These are phyloP conservation scores for Asobara japonica DNA, from an alignment of 1,140 invertebrate species.

Conservation along the genomic window DNA sequence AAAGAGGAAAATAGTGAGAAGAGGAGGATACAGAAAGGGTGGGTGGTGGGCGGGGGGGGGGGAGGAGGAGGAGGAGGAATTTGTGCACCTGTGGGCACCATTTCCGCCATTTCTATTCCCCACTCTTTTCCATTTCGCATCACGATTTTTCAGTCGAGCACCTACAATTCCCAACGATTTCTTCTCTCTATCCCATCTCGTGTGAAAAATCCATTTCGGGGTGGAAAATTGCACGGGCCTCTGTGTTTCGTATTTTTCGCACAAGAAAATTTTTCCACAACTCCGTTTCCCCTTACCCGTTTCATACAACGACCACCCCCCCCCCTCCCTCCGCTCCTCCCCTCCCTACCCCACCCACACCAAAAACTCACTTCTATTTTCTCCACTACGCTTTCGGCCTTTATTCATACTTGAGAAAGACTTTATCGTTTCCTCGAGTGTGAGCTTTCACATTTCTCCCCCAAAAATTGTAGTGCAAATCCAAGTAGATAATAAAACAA, in stretches of 20 bases:
- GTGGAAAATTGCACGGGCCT: conserved; percentile 3
- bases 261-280: conserved; percentile 3
- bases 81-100: conserved; percentile 17
- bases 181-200: conserved; percentile 15
- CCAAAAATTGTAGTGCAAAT: not conserved
- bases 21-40: not conserved
- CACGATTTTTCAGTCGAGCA: conserved; percentile 20
- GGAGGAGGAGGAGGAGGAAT: not conserved
- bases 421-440: conserved; percentile 16
- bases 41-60: not conserved
- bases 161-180: conserved; percentile 12
- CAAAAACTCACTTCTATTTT: not conserved
- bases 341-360: not conserved
- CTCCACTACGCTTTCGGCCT: not conserved
- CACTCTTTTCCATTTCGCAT: conserved; percentile 1
- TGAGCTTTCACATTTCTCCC: not conserved
- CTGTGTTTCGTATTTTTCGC: conserved; percentile 6
- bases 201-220: conserved; percentile 10
- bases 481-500: conserved; percentile 4
- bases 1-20: not conserved
- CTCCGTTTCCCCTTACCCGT: not conserved
- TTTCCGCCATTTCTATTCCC: conserved; percentile 18
- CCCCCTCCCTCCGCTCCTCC: too few relatives aligned
- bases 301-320: too few relatives aligned
- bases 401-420: conserved; percentile 3